phyloP scores from a whole-genome alignment of 2,888 invertebrate species.

The Xanthorhoe designata region DNA sequence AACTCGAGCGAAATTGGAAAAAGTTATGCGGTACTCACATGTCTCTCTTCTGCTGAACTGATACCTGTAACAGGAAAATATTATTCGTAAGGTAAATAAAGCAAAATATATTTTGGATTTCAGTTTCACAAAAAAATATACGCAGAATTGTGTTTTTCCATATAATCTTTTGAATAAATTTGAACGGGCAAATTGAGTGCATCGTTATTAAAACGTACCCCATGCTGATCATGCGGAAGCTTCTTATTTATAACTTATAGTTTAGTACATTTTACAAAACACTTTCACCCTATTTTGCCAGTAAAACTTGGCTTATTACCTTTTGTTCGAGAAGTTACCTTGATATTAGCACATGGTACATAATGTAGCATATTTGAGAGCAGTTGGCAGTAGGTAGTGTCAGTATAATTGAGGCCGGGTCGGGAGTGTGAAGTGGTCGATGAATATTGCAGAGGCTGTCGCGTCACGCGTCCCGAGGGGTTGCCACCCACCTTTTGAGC shows the following conservation, averaged over 20 bases:
- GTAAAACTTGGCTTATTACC: background rate
- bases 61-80: slow-evolving; percentile 72
- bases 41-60: slow-evolving; percentile 83
- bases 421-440: slow-evolving; percentile 67
- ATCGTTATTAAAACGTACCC: background rate
- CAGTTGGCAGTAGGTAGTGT: slow-evolving; percentile 42
- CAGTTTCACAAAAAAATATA: slow-evolving; percentile 16
- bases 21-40: slow-evolving; percentile 79
- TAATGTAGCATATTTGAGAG: slow-evolving; percentile 42
- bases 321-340: slow-evolving; percentile 12
- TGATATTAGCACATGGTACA: slow-evolving; percentile 11
- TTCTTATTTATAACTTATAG: background rate
- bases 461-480: slow-evolving; percentile 57
- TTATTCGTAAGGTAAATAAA: slow-evolving; percentile 34
- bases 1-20: slow-evolving; percentile 66
- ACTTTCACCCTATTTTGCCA: background rate
- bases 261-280: background rate
- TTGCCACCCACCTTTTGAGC: slow-evolving; percentile 34
- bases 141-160: background rate
- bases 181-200: background rate
- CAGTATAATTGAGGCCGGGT: slow-evolving; percentile 59
- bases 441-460: slow-evolving; percentile 78
- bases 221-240: too few relatives aligned
- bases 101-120: slow-evolving; percentile 12
- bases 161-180: background rate